A percentile compares a stretch with the other conserved stretches of the same genome.
Evolutionary conservation across 2,797 vertebrate genomes (phyloP).

Genomic region (Taenioides sp.): DNA sequence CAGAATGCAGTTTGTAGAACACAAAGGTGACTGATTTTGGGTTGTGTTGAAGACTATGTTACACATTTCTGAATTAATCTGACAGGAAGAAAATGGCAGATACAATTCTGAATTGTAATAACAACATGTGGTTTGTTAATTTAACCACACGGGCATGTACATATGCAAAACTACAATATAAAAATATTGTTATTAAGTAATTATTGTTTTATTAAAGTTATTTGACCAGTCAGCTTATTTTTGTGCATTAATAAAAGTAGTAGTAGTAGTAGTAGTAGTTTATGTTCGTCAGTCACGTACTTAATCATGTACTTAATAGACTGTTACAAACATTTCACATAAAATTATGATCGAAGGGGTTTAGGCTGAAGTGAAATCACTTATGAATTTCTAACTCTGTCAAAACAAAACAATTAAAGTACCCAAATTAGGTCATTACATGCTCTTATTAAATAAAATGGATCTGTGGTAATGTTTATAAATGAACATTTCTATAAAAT

Average conservation of each 20-base stretch:
- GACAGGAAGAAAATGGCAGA: neutral
- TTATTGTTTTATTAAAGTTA: neutral
- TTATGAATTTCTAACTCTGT: too few species aligned
- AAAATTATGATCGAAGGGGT: too few species aligned
- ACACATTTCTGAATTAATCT: neutral
- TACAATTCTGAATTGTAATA: neutral
- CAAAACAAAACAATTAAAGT: neutral
- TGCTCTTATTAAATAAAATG: neutral
- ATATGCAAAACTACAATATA: neutral
- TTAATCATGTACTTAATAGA: too few species aligned
- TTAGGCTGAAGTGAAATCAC: too few species aligned
- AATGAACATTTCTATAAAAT: too few species aligned
- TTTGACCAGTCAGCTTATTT: too few species aligned
- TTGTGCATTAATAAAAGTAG: neutral
- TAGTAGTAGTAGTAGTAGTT: too few species aligned
- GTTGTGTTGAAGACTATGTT: neutral
- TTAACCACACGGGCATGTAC: neutral
- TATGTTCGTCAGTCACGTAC: too few species aligned
- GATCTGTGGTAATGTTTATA: neutral
- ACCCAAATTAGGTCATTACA: neutral
- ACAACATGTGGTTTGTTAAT: neutral
- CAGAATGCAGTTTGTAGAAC: conserved; percentile 39
- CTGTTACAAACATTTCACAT: too few species aligned
- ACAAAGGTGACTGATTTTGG: neutral
- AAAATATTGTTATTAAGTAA: neutral